Evolutionary conservation across 2,797 vertebrate species (phyloP), one percentile per base, ranked within the genome.

Genomic region (Lagocephalus sceleratus): DNA sequence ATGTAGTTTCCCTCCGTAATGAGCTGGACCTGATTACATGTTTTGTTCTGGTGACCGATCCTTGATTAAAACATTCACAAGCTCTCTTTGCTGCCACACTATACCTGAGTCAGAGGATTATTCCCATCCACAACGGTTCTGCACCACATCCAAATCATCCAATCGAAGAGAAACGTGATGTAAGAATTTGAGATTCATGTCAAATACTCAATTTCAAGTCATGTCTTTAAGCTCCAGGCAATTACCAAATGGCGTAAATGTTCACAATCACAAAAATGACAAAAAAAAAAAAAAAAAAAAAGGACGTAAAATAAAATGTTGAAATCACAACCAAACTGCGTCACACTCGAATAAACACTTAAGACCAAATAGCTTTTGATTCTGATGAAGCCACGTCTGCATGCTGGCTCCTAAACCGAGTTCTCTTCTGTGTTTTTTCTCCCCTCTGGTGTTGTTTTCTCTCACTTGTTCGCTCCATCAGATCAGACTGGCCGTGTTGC

Each of bases 91-190:
- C 95, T 95, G 93, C 93, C 93, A 95, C 95, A 93, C 94, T 93
- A 94, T 98, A 98, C 97, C 97, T 99, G 97, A 99, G 96, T 95
- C 95, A 98, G 93, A 95, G 94, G 93, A 92, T 91, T 92, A 84
- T 93, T 93, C 91, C 93, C 94, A 92, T 94, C 92, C 92, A 93
- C 74, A 96, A 95, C 92, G 94, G 93, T 94, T 94, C 94, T 91
- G 91, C 91, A 93, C 94, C 92, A 89, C 89, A 92, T 91, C 90
- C 92, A 92, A 93, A 92, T 91, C 90, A 93, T 91, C 89, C 92
- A 92, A 92, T 91, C 92, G 89, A 93, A 87, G 75, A 92, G 89
- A 89, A 90, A 92, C 92, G 77, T 87, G 94, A 94, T 94, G 88
- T 92, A 93, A 94, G 88, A 93, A 90, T 91, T 92, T 91, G 87